Evolutionary conservation across 2,113 vertebrate genomes (phyloP).

Genomic region (Etheostoma spectabile): DNA sequence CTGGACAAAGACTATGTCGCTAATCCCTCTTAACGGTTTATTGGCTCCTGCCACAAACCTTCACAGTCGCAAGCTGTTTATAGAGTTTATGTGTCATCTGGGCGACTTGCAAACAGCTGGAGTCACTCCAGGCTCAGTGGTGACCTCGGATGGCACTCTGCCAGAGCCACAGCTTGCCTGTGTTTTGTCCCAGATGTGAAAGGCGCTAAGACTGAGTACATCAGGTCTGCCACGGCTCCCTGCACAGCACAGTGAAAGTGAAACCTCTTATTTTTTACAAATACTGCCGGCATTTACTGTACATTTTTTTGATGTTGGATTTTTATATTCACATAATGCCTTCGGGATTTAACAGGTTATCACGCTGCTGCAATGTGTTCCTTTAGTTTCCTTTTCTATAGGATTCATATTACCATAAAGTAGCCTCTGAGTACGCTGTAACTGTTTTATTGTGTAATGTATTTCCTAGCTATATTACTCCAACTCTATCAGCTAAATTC

Average conservation of each 20-base stretch:
- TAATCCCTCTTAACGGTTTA: constrained; percentile 48
- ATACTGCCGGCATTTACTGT: constrained; percentile 16
- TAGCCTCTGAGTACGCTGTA: constrained; percentile 24
- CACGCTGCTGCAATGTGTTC: background rate
- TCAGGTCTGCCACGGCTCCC: constrained; percentile 23
- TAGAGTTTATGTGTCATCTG: constrained; percentile 61
- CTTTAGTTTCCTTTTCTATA: constrained; percentile 31
- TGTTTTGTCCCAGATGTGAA: constrained; percentile 65
- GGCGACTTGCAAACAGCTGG: constrained; percentile 60
- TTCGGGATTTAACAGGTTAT: constrained; percentile 36
- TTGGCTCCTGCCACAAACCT: constrained; percentile 56
- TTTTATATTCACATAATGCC: constrained; percentile 19
- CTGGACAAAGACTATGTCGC: constrained; percentile 31
- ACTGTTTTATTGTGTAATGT: constrained; percentile 55
- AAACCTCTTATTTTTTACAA: constrained; percentile 42
- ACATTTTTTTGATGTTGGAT: background rate
- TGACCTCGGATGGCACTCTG: constrained; percentile 66
- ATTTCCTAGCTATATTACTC: constrained; percentile 46
- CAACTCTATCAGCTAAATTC: constrained; percentile 40
- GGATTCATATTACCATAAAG: constrained; percentile 42
- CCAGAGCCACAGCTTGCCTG: constrained; percentile 70
- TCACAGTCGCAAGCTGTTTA: constrained; percentile 57
- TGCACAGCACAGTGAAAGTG: constrained; percentile 19
- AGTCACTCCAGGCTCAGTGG: constrained; percentile 56
- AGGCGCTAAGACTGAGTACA: constrained; percentile 21